These are phyloP conservation scores for Zophobas morio DNA, from an alignment of 1,140 invertebrate species.

Conservation along the genomic window DNA sequence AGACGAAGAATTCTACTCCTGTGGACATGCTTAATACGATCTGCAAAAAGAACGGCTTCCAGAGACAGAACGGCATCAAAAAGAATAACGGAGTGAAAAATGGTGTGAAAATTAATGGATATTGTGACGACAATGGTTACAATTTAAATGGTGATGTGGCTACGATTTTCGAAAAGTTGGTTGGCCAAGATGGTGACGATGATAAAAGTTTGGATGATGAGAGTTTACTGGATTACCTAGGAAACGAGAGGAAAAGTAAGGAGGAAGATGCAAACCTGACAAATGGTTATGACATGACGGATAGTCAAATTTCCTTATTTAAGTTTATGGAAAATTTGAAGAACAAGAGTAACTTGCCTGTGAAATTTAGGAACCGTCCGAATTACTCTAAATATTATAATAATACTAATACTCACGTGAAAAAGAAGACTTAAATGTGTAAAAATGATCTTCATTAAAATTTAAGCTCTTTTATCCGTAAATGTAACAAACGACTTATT, in stretches of 20 bases:
- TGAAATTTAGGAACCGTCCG: slow-evolving; percentile 29
- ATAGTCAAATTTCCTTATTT: slow-evolving; percentile 60
- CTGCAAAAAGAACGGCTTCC: slow-evolving; percentile 45
- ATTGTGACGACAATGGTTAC: slow-evolving; percentile 31
- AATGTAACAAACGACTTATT: slow-evolving; percentile 33
- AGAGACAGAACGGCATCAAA: slow-evolving; percentile 44
- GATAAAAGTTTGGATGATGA: slow-evolving; percentile 53
- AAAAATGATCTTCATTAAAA: slow-evolving; percentile 14
- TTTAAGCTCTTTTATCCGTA: slow-evolving; percentile 28
- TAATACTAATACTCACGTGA: slow-evolving; percentile 18
- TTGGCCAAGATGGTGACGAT: slow-evolving; percentile 50
- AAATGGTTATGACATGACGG: slow-evolving; percentile 45
- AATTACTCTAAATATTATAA: slow-evolving; percentile 20
- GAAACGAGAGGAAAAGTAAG: neutral
- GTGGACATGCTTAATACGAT: slow-evolving; percentile 20
- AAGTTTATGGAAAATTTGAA: slow-evolving; percentile 62
- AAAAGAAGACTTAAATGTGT: slow-evolving; percentile 18
- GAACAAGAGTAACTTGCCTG: slow-evolving; percentile 43
- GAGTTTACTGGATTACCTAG: slow-evolving; percentile 52
- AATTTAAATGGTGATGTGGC: slow-evolving; percentile 33
- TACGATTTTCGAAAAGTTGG: slow-evolving; percentile 58
- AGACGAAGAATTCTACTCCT: slow-evolving; percentile 28
- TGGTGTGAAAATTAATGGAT: slow-evolving; percentile 34
- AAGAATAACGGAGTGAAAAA: slow-evolving; percentile 31
- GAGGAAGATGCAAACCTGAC: slow-evolving; percentile 8